Percentiles rank a stretch among this genome's conserved stretches.
Evolutionary conservation across 1,140 invertebrate genomes (phyloP).

Genomic region (Heliconius nattereri): DNA sequence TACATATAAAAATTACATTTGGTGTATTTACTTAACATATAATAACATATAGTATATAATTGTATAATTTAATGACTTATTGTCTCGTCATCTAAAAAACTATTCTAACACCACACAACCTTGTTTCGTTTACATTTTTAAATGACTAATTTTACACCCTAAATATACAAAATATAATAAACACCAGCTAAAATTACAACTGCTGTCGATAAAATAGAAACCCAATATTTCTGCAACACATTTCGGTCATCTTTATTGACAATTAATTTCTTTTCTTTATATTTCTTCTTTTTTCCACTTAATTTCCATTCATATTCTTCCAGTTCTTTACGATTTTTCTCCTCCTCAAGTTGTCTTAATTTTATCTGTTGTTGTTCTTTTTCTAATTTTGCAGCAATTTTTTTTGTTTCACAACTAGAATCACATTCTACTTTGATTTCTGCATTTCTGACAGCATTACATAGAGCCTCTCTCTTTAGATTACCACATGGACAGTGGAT

Average conservation of each 20-base stretch:
- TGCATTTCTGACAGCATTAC: constrained; percentile 83
- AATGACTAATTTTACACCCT: not conserved
- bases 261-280: constrained; percentile 69
- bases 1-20: not conserved
- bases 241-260: constrained; percentile 62
- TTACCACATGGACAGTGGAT: constrained; percentile 90
- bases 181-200: constrained; percentile 49
- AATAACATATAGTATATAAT: not conserved
- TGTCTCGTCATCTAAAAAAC: constrained; percentile 1
- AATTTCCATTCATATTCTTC: constrained; percentile 89
- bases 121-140: not conserved
- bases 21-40: not conserved
- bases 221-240: constrained; percentile 71
- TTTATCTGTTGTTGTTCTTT: constrained; percentile 81
- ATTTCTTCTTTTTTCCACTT: constrained; percentile 81
- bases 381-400: constrained; percentile 78
- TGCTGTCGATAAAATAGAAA: constrained; percentile 61
- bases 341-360: constrained; percentile 83
- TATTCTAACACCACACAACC: constrained; percentile 2
- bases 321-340: constrained; percentile 85
- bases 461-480: constrained; percentile 89
- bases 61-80: constrained; percentile 6
- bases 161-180: constrained; percentile 54
- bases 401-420: constrained; percentile 82
- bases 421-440: constrained; percentile 83